phyloP scores from a whole-genome alignment of 2,888 invertebrate species.

The Crioceris asparagi region DNA sequence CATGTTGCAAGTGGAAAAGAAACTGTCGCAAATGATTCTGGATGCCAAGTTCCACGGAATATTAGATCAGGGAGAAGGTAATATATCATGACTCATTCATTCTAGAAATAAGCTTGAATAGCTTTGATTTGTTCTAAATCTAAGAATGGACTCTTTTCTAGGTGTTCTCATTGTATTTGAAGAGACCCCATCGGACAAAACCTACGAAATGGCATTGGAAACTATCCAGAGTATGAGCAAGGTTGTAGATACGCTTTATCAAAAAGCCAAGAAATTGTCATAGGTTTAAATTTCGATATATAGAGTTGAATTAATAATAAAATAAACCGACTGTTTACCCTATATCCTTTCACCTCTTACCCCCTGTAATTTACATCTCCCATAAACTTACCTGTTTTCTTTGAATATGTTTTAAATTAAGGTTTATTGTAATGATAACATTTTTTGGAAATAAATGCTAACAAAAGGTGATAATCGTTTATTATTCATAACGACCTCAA shows the following conservation, averaged over 20 bases:
- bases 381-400: conserved; percentile 1
- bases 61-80: conserved; percentile 90
- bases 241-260: conserved; percentile 97
- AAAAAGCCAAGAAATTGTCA: conserved; percentile 97
- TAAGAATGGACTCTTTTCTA: conserved; percentile 22
- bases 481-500: too few relatives aligned
- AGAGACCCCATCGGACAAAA: conserved; percentile 87
- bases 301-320: conserved; percentile 18
- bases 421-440: conserved; percentile 4
- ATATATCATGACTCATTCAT: conserved; percentile 8
- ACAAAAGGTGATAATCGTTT: conserved; percentile 6
- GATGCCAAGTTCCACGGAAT: conserved; percentile 97
- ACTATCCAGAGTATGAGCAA: conserved; percentile 99
- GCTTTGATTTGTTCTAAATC: not conserved
- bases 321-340: too few relatives aligned
- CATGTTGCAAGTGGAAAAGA: conserved; percentile 90
- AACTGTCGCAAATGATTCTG: conserved; percentile 98
- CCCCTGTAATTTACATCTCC: conserved; percentile 2
- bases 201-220: conserved; percentile 94
- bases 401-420: conserved; percentile 2
- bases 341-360: too few relatives aligned
- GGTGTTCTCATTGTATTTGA: conserved; percentile 95
- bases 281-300: too few relatives aligned
- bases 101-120: too few relatives aligned
- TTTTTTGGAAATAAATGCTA: conserved; percentile 9